Base-by-base conservation (phyloP, 2,113 vertebrate species). In the Cyanoliseus patagonus region DNA sequence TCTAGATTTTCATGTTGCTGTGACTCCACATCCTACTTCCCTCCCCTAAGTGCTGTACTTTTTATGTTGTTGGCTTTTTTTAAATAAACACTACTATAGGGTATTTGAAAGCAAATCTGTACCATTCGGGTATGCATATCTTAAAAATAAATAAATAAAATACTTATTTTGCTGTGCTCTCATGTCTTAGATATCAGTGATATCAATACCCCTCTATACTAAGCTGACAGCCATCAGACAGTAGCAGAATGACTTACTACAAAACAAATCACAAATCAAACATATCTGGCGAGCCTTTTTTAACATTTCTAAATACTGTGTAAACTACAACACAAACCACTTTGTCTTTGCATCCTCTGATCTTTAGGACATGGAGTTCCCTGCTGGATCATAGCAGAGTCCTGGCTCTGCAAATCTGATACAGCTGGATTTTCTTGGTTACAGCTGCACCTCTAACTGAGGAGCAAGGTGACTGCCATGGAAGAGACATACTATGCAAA, bases 1-100 rank as follows among this genome's bases (percentile, higher is more conserved):
- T 30, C 14, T 55, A 41, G 7, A 77, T 75, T 87, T 82, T 42
- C 33, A 22, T 35, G 17, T 19, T 53, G 11, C 19, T 73, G 27
- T 72, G 59, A 59, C 17, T 88, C 47, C 12, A 49, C 41, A 82
- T 24, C 35, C 7, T 5, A 41, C 1, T 5, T 10, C 2, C 10
- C 5, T 80, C 75, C 51, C 16, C 67, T 30, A 16, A 66, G 17
- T 12, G 8, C 35, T 74, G 17, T 3, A 67, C 14, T 12, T 46
- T 15, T 61, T 22, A 35, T 35, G 33, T n/a, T 59, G 33, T 23
- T 59, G 33, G 13, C 14, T 63, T 49, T 57, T 61, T 63, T 67
- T 13, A 18, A 39, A 55, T 42, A 42, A 47, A 11, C 10, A n/a
- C 25, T 46, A 18, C 10, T 17, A 11, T 0, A 0, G 3, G 6